Evolutionary conservation across 2,113 vertebrate genomes (phyloP).

Genomic region (Nycticebus coucang): DNA sequence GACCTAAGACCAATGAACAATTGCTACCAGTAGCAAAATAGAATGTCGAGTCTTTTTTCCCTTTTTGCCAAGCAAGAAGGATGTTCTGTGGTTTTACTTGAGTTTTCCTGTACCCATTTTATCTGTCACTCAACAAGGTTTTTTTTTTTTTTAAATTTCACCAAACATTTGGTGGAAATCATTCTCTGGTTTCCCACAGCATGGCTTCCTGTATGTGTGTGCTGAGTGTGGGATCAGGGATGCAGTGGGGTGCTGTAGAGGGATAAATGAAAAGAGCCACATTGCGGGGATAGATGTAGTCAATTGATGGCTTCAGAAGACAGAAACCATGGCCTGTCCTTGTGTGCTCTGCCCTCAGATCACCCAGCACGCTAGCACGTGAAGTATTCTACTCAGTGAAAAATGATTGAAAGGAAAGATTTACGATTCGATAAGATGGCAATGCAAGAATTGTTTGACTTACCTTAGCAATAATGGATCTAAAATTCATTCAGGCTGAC

Average conservation of each 20-base stretch:
- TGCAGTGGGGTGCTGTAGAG: neutral
- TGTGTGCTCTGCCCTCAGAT: neutral
- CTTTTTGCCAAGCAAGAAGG: neutral
- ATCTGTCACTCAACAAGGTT: neutral
- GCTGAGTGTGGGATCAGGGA: neutral
- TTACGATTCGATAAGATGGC: too few species aligned
- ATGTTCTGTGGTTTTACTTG: neutral
- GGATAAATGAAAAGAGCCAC: neutral
- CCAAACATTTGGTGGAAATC: neutral
- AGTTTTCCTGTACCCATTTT: neutral
- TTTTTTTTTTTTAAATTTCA: neutral
- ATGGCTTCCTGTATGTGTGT: neutral
- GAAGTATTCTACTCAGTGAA: neutral
- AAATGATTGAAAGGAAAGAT: neutral
- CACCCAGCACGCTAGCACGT: neutral
- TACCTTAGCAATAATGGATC: neutral
- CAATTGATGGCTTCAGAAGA: neutral
- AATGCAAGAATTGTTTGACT: fast-evolving
- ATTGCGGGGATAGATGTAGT: neutral
- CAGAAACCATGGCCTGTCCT: neutral
- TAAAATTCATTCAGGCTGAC: neutral
- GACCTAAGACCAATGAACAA: neutral
- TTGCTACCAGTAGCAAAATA: neutral
- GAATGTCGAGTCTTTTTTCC: neutral
- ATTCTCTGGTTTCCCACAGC: neutral